These are phyloP conservation scores for Drosophila melanogaster DNA, from an alignment of 1,140 invertebrate genomes.

Conservation along the genomic window DNA sequence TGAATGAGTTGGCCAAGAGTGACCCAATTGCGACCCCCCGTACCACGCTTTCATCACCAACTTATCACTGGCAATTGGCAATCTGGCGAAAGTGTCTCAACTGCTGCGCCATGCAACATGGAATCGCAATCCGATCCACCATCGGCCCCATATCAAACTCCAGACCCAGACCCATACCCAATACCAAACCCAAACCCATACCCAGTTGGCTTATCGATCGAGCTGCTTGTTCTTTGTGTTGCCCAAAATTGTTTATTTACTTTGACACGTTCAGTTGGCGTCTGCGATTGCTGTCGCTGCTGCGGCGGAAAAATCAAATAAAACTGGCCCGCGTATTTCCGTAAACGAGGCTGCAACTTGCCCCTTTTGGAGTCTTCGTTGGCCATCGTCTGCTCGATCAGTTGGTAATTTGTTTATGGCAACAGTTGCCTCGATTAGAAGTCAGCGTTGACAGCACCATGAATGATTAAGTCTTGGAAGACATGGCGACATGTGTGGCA, in stretches of 20 bases:
- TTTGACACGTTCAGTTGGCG: conserved; percentile 53
- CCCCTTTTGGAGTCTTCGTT: conserved; percentile 32
- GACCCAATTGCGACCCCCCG: conserved; percentile 5
- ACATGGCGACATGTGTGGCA: conserved; percentile 63
- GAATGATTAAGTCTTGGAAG: conserved; percentile 63
- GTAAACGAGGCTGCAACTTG: conserved; percentile 28
- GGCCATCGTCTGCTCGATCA: conserved; percentile 44
- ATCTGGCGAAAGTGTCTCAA: conserved; percentile 5
- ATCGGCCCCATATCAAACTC: not conserved
- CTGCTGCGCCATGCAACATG: conserved; percentile 4
- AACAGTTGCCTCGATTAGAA: conserved; percentile 66
- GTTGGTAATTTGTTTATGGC: conserved; percentile 71
- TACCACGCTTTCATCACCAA: not conserved
- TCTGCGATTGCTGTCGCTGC: conserved; percentile 16
- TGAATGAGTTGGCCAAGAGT: conserved; percentile 7
- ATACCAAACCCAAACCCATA: not conserved
- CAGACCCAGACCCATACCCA: not conserved
- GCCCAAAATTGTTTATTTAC: conserved; percentile 61
- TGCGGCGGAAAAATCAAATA: conserved; percentile 52
- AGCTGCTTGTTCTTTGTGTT: conserved; percentile 32
- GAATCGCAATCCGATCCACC: not conserved
- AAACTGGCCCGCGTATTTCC: conserved; percentile 53
- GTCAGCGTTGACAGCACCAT: conserved; percentile 63
- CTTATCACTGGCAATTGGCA: conserved; percentile 11
- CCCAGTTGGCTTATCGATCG: conserved; percentile 23